Evolutionary conservation across 2,113 vertebrate genomes (phyloP), one percentile per base, ranked within the genome.

Genomic region (Carassius auratus): DNA sequence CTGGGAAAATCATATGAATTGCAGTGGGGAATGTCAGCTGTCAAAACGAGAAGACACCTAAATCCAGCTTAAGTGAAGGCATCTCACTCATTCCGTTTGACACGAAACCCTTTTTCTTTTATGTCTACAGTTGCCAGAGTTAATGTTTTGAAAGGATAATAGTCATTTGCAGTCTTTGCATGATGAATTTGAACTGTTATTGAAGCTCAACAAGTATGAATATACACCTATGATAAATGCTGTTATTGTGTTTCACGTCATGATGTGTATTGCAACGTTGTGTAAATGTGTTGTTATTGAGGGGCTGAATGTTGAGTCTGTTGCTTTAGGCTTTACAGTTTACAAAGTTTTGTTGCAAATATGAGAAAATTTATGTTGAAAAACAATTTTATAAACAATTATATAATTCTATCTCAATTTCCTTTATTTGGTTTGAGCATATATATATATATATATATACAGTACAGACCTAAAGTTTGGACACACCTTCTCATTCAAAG

Each of bases 1-100:
- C 52, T n/a, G 76, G 86, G 85, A 87, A 80, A 82, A 64, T 77
- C 86, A 90, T 88, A 92, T 91, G 89, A 92, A 93, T 91, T 89
- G 89, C 89, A 92, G 42, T 64, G 33, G 36, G 81, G 81, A 78
- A 88, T 85, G 83, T 85, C 77, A 85, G 73, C 89, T 90, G 59
- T 81, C 84, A 85, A 87, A 90, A 90, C 91, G 85, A 86, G 89
- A 89, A 92, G 87, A 81, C 62, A 68, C 42, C 8, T 8, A 66
- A 66, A 66, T 68, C 42, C 42, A 81, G 42, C 42, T 66, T 33
- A 36, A 62, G 55, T 38, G 33, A 68, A 81, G 61, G 66, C 7
- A 48, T 84, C 89, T 85, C 88, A 87, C 86, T 80, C 82, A 14
- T 74, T 76, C 82, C 15, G 0, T 71, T 30, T 48, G 45, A 81